A percentile compares a stretch with the other conserved stretches of the same genome.
Conservation (phyloP, 2,888 invertebrate species). For the Diaprepes abbreviatus region DNA sequence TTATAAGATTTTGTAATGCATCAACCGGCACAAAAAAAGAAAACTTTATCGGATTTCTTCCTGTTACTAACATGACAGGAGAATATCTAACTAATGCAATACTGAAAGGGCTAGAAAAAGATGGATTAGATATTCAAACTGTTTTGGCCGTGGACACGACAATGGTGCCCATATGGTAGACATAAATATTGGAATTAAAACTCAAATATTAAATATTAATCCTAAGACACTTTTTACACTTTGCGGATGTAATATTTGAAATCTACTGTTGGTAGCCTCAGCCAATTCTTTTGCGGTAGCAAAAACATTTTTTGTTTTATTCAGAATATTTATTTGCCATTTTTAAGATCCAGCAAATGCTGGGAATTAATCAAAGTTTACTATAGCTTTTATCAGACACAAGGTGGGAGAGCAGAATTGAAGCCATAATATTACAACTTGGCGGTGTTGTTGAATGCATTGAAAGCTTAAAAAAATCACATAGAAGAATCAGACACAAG, state of each 20-base stretch:
- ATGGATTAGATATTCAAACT: constrained; percentile 40
- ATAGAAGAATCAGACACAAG: constrained; percentile 33
- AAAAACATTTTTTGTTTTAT: too few relatives aligned
- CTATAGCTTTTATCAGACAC: constrained; percentile 36
- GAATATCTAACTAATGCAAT: constrained; percentile 21
- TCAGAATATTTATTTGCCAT: constrained; percentile 41
- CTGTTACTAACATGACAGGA: constrained; percentile 13
- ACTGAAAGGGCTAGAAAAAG: constrained; percentile 33
- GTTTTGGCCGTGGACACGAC: constrained; percentile 51
- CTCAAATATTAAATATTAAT: constrained; percentile 35
- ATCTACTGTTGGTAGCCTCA: constrained; percentile 30
- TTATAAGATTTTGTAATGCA: too few relatives aligned
- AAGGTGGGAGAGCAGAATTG: constrained; percentile 39
- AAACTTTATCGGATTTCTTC: constrained; percentile 21
- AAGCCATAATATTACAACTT: constrained; percentile 42
- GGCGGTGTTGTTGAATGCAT: constrained; percentile 36
- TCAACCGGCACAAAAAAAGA: constrained; percentile 11
- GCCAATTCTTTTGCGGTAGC: constrained; percentile 37
- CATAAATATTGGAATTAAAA: constrained; percentile 47
- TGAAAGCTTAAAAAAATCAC: constrained; percentile 37
- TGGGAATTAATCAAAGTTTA: constrained; percentile 55
- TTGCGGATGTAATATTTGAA: constrained; percentile 44
- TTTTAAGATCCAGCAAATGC: constrained; percentile 55
- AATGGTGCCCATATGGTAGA: constrained; percentile 51
- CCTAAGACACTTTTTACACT: constrained; percentile 33